Percentiles rank a stretch among this genome's conserved stretches.
These are phyloP conservation scores for Ophiothrix spiculata DNA, from an alignment of 35 echinoderm and acorn worm species.

Conservation along the genomic window DNA sequence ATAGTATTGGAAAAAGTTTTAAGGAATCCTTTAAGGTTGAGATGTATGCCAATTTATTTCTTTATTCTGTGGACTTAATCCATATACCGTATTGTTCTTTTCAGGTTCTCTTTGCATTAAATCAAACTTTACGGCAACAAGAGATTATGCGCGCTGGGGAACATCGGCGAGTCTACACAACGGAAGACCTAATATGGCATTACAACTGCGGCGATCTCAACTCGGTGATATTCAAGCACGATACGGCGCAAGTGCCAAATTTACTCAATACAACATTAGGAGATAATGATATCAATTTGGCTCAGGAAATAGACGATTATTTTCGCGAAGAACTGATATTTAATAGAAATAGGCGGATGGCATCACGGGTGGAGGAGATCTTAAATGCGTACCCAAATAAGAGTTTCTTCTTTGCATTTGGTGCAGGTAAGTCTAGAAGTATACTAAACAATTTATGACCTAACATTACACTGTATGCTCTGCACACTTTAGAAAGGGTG, in stretches of 20 bases:
- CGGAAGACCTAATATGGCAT: slow-evolving; percentile 97
- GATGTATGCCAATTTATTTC: too few relatives aligned
- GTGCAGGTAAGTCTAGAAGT: slow-evolving; percentile 87
- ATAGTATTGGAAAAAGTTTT: too few relatives aligned
- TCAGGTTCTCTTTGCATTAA: slow-evolving; percentile 94
- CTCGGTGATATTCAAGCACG: slow-evolving; percentile 82
- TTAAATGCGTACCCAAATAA: slow-evolving; percentile 63
- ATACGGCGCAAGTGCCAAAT: slow-evolving; percentile 83
- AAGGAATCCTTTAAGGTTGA: too few relatives aligned
- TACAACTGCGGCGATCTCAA: slow-evolving; percentile 97
- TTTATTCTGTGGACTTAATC: too few relatives aligned
- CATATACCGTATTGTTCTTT: too few relatives aligned
- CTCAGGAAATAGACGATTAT: slow-evolving; percentile 88
- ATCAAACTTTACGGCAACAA: slow-evolving; percentile 95
- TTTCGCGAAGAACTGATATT: slow-evolving; percentile 84
- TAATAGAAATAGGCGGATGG: slow-evolving; percentile 94
- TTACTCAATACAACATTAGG: slow-evolving; percentile 72
- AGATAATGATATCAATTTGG: slow-evolving; percentile 50
- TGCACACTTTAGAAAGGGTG: too few relatives aligned
- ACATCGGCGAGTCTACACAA: slow-evolving; percentile 47
- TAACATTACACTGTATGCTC: too few relatives aligned
- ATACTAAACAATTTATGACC: too few relatives aligned
- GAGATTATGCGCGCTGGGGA: slow-evolving; percentile 63
- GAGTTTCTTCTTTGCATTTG: slow-evolving; percentile 97
- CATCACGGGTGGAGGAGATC: slow-evolving; percentile 73